These are phyloP conservation scores for Cynoglossus semilaevis DNA, from an alignment of 2,113 vertebrate genomes.

Conservation along the genomic window DNA sequence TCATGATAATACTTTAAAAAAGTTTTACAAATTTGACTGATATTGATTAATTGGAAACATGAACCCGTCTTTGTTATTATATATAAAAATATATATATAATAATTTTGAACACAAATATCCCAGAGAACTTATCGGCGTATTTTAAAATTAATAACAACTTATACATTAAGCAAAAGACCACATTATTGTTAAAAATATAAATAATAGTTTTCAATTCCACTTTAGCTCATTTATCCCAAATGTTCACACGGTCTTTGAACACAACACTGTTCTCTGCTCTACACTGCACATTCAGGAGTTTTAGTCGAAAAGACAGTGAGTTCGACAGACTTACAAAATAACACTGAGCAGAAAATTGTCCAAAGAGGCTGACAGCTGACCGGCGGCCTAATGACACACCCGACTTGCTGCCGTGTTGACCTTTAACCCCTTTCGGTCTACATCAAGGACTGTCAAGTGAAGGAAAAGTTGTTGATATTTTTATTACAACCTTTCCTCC, in stretches of 20 bases:
- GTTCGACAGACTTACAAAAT: background rate
- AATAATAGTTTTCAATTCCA: too few relatives aligned
- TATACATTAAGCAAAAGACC: slow-evolving; percentile 59
- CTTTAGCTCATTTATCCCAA: too few relatives aligned
- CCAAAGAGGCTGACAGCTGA: slow-evolving; percentile 4
- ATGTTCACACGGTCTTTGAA: slow-evolving; percentile 8
- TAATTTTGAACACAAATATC: too few relatives aligned
- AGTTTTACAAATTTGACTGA: too few relatives aligned
- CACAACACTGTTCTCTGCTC: background rate
- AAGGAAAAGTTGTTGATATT: slow-evolving; percentile 48
- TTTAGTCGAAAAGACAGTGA: background rate
- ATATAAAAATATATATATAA: too few relatives aligned
- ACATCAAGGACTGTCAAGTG: slow-evolving; percentile 23
- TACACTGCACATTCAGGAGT: too few relatives aligned
- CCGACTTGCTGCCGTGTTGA: slow-evolving; percentile 39
- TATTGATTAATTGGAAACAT: too few relatives aligned
- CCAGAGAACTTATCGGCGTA: slow-evolving; percentile 40
- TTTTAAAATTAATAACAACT: slow-evolving; percentile 28
- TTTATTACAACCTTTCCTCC: slow-evolving; percentile 25
- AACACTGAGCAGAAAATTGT: background rate
- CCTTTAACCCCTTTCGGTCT: slow-evolving; percentile 52
- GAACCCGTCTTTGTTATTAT: too few relatives aligned
- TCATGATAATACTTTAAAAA: too few relatives aligned
- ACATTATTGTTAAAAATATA: slow-evolving; percentile 24
- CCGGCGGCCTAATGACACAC: slow-evolving; percentile 35